Evolutionary conservation across 2,888 invertebrate species (phyloP).

Genomic region (Serripes groenlandicus): DNA sequence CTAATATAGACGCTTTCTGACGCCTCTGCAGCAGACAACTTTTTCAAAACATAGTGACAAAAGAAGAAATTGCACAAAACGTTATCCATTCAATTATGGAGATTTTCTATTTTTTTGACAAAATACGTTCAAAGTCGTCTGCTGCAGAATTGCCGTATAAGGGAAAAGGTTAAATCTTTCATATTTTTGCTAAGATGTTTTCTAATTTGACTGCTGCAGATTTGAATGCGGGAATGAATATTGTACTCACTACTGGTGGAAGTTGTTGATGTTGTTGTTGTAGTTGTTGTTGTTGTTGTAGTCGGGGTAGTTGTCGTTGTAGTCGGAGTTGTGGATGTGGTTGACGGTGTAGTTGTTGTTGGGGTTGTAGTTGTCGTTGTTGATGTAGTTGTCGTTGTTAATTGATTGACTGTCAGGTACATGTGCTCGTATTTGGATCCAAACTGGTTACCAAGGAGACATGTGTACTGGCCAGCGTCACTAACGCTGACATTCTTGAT

Average conservation of each 20-base stretch:
- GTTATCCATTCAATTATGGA: no score
- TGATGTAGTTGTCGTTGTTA: slow-evolving; percentile 66
- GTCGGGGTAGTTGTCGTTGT: slow-evolving; percentile 66
- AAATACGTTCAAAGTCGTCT: no score
- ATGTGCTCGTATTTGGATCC: slow-evolving; percentile 76
- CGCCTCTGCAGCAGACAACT: no score
- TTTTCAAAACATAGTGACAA: no score
- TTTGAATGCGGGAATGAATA: no score
- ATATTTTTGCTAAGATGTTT: no score
- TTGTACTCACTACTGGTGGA: slow-evolving; percentile 29
- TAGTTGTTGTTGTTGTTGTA: slow-evolving; percentile 29
- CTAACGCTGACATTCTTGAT: slow-evolving; percentile 65
- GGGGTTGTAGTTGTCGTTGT: slow-evolving; percentile 72
- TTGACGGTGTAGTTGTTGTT: slow-evolving; percentile 67
- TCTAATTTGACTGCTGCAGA: no score
- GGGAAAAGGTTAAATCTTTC: no score
- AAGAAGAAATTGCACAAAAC: no score
- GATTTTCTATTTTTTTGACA: no score
- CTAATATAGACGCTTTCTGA: no score
- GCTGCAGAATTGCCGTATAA: no score
- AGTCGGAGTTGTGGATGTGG: slow-evolving; percentile 68
- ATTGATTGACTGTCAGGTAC: slow-evolving; percentile 72
- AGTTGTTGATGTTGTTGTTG: slow-evolving; percentile 9
- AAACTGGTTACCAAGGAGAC: slow-evolving; percentile 77
- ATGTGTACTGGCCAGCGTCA: slow-evolving; percentile 78